Percentiles rank a stretch among this genome's conserved stretches.
Conservation (phyloP, 2,113 vertebrate genomes). For the Rhea americana region DNA sequence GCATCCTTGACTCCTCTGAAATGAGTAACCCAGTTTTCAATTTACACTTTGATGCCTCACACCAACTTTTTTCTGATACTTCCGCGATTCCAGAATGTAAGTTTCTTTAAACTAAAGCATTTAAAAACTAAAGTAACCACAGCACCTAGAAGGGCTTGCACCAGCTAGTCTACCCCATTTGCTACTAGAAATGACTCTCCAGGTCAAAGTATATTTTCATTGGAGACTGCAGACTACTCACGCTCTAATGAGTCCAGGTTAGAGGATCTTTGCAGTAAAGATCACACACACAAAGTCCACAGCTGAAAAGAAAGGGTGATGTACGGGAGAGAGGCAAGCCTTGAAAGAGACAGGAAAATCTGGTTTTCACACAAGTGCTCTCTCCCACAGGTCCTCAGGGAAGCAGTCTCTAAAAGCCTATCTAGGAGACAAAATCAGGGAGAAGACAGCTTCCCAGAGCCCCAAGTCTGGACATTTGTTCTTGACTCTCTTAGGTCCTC, state of each 20-base stretch:
- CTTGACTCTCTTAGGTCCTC: not conserved
- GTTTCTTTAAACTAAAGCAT: slow-evolving; percentile 18
- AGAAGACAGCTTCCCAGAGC: not conserved
- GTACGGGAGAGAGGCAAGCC: not conserved
- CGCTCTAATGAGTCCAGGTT: not conserved
- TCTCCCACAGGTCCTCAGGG: not conserved
- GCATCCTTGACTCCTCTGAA: not conserved
- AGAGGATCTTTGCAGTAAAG: not conserved
- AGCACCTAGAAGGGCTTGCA: not conserved
- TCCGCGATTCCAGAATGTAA: not conserved
- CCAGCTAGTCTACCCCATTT: slow-evolving; percentile 49
- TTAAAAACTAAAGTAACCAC: slow-evolving; percentile 8
- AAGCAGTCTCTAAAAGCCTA: not conserved
- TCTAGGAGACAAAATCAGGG: not conserved
- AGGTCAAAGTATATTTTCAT: not conserved
- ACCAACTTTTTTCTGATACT: not conserved
- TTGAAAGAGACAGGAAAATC: not conserved
- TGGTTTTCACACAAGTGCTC: not conserved
- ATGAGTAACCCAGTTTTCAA: not conserved
- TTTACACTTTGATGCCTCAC: not conserved
- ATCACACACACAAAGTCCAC: fast-evolving
- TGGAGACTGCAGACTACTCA: not conserved
- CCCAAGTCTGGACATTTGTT: fast-evolving
- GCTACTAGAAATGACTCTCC: not conserved
- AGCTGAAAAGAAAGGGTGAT: not conserved